Percentiles rank a stretch among this genome's conserved stretches.
These are phyloP conservation scores for Dryococelus australis DNA, from an alignment of 2,888 invertebrate species.

Conservation along the genomic window DNA sequence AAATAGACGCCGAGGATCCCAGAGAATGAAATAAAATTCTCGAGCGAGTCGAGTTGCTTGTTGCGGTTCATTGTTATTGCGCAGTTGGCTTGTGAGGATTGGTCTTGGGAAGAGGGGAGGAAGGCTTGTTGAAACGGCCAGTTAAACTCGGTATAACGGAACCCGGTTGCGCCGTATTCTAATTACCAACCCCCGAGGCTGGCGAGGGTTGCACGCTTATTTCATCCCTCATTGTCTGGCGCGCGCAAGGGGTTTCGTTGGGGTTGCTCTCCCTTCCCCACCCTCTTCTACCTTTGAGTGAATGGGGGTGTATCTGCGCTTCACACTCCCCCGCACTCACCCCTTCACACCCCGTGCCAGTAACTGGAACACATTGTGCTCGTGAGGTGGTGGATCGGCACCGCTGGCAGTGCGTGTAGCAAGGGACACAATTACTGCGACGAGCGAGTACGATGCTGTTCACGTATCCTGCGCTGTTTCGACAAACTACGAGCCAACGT, in stretches of 20 bases:
- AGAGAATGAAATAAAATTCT: background rate
- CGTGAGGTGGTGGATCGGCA: background rate
- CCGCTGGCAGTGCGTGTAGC: background rate
- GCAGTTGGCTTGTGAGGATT: too few relatives aligned
- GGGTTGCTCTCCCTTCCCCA: too few relatives aligned
- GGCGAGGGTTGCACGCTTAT: background rate
- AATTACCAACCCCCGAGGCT: background rate
- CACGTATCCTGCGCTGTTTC: too few relatives aligned
- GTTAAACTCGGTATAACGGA: constrained; percentile 10
- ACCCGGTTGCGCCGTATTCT: background rate
- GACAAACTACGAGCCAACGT: too few relatives aligned
- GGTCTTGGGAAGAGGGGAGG: background rate
- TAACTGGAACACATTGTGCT: background rate
- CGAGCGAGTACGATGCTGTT: too few relatives aligned
- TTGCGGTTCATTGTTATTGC: background rate
- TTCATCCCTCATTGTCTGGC: constrained; percentile 16
- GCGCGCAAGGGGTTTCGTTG: too few relatives aligned
- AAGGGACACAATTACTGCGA: too few relatives aligned
- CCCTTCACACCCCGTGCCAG: background rate
- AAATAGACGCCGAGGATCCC: background rate
- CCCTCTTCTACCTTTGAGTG: too few relatives aligned
- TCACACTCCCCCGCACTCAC: too few relatives aligned
- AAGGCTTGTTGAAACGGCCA: background rate
- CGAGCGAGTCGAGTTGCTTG: background rate
- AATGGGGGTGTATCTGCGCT: too few relatives aligned